Evolutionary conservation across 2,113 vertebrate species (phyloP).

Genomic region (Typhlomys cinereus): DNA sequence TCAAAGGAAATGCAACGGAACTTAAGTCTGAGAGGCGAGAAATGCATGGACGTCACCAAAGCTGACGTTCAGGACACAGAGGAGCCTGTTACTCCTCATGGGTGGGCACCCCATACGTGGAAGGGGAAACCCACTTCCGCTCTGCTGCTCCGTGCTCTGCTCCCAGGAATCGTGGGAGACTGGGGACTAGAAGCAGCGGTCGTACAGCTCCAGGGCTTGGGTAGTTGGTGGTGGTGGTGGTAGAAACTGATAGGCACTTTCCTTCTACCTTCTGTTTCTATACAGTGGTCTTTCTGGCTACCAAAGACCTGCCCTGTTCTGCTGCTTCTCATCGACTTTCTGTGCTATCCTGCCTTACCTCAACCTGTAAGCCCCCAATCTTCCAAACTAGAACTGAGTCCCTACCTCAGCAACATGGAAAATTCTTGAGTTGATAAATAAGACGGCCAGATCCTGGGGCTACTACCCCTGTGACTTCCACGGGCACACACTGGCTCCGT

Average conservation of each 20-base stretch:
- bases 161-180: neutral
- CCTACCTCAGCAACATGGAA: neutral
- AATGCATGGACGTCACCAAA: neutral
- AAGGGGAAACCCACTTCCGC: neutral
- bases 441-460: neutral
- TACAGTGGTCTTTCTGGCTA: neutral
- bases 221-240: neutral
- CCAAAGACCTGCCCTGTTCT: neutral
- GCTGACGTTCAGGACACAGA: neutral
- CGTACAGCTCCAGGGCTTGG: neutral
- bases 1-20: neutral
- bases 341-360: neutral
- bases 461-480: neutral
- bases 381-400: neutral
- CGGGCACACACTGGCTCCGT: neutral
- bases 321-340: neutral
- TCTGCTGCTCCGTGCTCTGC: neutral
- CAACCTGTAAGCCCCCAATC: neutral
- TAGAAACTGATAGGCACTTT: neutral
- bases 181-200: neutral
- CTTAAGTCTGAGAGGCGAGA: neutral
- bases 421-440: neutral
- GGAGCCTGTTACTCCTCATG: neutral
- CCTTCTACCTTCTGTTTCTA: neutral
- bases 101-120: neutral